phyloP scores from a whole-genome alignment of 2,113 vertebrate species.

The Empidonax alnorum region DNA sequence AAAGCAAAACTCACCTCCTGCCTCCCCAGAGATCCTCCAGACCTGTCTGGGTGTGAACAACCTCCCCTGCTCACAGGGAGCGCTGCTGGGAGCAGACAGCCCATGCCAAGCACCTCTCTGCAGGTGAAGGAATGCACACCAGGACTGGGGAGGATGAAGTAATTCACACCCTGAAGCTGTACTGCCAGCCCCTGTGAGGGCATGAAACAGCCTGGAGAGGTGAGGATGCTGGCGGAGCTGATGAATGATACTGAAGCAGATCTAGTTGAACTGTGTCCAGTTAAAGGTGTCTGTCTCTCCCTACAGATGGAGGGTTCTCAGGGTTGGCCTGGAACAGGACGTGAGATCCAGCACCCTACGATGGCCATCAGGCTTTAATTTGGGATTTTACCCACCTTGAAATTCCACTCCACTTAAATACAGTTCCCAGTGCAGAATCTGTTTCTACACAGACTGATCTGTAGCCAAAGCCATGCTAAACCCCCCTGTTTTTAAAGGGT shows the following conservation, averaged over 20 bases:
- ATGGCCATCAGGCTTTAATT: neutral
- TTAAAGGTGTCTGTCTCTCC: neutral
- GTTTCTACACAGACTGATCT: neutral
- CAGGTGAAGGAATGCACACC: fast-evolving
- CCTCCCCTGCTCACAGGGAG: neutral
- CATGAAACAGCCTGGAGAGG: neutral
- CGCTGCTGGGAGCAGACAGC: neutral
- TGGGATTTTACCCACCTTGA: fast-evolving
- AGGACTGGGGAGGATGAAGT: neutral
- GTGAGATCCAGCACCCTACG: neutral
- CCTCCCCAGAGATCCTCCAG: neutral
- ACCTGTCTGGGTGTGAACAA: neutral
- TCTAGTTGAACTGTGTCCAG: neutral
- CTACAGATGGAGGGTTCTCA: neutral
- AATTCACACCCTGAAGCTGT: neutral
- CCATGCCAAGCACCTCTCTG: too few species aligned
- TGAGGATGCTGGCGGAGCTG: neutral
- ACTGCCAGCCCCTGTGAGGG: fast-evolving
- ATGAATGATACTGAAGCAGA: neutral
- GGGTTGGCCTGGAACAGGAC: fast-evolving
- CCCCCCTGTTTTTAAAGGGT: neutral
- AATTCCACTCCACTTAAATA: neutral
- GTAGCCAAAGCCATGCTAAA: neutral
- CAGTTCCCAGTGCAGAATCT: neutral
- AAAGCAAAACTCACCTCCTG: neutral